Conservation (phyloP, 2,113 vertebrate species). For the Alethe castanea region DNA sequence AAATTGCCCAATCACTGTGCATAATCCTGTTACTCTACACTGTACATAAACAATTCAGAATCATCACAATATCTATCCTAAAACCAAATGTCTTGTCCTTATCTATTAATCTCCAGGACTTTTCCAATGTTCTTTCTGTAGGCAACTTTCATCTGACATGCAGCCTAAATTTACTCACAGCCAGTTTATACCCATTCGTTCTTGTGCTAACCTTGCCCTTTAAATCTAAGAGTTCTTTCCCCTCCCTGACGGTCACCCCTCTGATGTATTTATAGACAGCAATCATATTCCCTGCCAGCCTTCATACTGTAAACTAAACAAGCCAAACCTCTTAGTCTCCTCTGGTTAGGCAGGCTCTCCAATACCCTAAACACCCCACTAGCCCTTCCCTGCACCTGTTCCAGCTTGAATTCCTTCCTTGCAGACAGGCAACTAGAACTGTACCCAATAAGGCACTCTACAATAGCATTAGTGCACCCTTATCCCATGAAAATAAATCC, state of each 20-base stretch:
- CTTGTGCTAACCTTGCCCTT: constrained; percentile 58
- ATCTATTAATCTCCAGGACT: neutral
- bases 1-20: neutral
- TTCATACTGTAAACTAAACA: constrained; percentile 25
- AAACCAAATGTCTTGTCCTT: neutral
- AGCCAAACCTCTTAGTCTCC: neutral
- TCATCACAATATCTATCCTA: neutral
- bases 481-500: neutral
- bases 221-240: constrained; percentile 2
- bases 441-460: neutral
- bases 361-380: neutral
- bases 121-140: neutral
- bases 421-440: neutral
- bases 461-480: neutral
- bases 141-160: neutral
- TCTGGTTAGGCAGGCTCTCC: neutral
- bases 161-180: constrained; percentile 12
- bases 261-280: constrained; percentile 58
- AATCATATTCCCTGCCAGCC: neutral
- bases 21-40: neutral
- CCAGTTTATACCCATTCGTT: neutral
- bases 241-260: neutral
- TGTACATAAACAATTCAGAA: neutral
- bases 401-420: constrained; percentile 31
- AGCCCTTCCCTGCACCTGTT: constrained; percentile 63